Evolutionary conservation across 2,888 invertebrate species (phyloP).

Genomic region (Ptychoptera albimana): DNA sequence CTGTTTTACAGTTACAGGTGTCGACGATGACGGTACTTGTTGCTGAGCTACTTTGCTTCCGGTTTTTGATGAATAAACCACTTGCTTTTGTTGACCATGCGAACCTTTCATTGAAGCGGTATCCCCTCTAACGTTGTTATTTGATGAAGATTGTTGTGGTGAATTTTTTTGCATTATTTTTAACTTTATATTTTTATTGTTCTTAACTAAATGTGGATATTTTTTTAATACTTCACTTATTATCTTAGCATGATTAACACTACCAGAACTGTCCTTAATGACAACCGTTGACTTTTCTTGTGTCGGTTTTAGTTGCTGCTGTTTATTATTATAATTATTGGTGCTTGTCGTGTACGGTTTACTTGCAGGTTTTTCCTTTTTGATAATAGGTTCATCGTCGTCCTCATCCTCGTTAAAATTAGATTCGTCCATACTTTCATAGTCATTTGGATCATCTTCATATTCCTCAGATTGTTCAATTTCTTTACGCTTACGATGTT

Average conservation of each 20-base stretch:
- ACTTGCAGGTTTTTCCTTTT: conserved; percentile 23
- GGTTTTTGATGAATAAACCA: conserved; percentile 4
- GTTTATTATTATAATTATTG: conserved; percentile 7
- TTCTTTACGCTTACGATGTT: conserved; percentile 33
- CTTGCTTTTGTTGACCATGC: background rate
- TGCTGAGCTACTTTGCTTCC: conserved; percentile 5
- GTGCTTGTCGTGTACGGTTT: conserved; percentile 9
- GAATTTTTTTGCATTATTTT: conserved; percentile 56
- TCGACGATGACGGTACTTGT: conserved; percentile 6
- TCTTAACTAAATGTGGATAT: conserved; percentile 74
- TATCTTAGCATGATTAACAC: conserved; percentile 65
- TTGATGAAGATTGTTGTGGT: conserved; percentile 4
- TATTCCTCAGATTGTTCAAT: conserved; percentile 26
- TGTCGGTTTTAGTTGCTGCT: background rate
- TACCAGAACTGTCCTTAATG: conserved; percentile 25
- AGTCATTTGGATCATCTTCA: conserved; percentile 32
- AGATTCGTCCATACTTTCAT: conserved; percentile 29
- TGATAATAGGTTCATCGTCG: conserved; percentile 17
- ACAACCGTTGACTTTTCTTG: conserved; percentile 28
- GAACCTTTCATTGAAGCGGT: background rate
- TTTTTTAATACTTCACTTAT: conserved; percentile 77
- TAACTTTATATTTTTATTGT: conserved; percentile 71
- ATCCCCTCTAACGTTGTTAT: background rate
- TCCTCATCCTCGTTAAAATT: conserved; percentile 28
- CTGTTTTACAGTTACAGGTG: conserved; percentile 16